phyloP scores from a whole-genome alignment of 1,140 invertebrate genomes.

The Listronotus oregonensis region DNA sequence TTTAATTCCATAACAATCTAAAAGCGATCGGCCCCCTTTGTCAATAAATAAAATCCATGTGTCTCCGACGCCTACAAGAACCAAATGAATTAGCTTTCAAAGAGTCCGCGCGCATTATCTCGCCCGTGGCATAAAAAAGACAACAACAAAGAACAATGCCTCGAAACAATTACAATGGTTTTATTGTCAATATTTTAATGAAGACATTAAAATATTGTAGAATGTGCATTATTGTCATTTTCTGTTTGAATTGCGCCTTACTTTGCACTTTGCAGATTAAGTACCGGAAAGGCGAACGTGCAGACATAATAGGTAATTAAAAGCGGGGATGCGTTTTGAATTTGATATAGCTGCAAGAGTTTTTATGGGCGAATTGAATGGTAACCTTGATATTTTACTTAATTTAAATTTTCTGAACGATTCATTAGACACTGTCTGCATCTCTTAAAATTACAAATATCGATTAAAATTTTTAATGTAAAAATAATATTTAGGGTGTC shows the following conservation, averaged over 20 bases:
- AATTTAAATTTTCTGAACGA: no score
- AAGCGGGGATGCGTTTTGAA: constrained; percentile 10
- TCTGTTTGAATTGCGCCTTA: constrained; percentile 16
- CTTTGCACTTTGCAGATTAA: constrained; percentile 19
- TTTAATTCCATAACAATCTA: no score
- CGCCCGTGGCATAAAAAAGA: constrained; percentile 3
- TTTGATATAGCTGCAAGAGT: not conserved
- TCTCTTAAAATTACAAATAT: no score
- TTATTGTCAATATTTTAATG: constrained; percentile 30
- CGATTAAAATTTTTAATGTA: no score
- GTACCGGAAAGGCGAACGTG: constrained; percentile 25
- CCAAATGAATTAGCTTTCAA: constrained; percentile 9
- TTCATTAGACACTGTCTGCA: no score
- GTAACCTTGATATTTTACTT: no score
- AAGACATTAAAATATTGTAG: constrained; percentile 28
- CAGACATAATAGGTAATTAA: constrained; percentile 27
- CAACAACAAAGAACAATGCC: constrained; percentile 20
- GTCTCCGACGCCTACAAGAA: constrained; percentile 6
- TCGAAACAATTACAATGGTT: constrained; percentile 22
- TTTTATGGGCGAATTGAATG: no score
- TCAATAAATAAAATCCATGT: no score
- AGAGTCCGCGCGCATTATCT: constrained; percentile 1
- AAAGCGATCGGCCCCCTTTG: no score
- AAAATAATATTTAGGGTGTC: no score
- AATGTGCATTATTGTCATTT: no score